These are phyloP conservation scores for Cheilosia urbana DNA, from an alignment of 2,888 invertebrate genomes.

Conservation along the genomic window DNA sequence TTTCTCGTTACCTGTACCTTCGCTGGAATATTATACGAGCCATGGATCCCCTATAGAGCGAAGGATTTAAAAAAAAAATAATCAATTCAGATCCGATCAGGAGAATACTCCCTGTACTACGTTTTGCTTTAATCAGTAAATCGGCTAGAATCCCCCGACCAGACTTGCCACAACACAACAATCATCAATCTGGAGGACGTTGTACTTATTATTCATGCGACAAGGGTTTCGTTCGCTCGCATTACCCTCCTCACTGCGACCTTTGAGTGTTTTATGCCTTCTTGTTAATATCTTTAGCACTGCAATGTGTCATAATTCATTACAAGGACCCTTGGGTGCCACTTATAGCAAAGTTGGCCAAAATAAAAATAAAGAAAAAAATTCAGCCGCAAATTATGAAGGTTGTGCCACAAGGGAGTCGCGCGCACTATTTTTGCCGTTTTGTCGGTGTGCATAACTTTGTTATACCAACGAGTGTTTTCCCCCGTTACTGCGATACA, in stretches of 20 bases:
- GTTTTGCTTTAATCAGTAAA: constrained; percentile 27
- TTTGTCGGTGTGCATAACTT: constrained; percentile 3
- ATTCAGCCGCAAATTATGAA: constrained; percentile 51
- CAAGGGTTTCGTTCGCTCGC: constrained; percentile 39
- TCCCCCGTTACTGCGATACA: neutral
- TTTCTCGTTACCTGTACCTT: constrained; percentile 9
- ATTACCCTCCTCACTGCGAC: neutral
- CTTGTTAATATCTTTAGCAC: constrained; percentile 8
- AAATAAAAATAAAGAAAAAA: constrained; percentile 48
- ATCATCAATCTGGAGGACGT: constrained; percentile 10
- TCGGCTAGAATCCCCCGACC: constrained; percentile 13
- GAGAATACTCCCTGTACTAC: neutral
- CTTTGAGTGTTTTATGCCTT: neutral
- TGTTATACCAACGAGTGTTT: too few relatives aligned
- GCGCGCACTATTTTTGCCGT: constrained; percentile 28
- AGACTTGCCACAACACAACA: neutral
- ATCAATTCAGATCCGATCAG: constrained; percentile 54
- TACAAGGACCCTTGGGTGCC: constrained; percentile 46
- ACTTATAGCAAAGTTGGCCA: constrained; percentile 30
- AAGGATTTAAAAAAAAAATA: constrained; percentile 1
- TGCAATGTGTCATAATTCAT: constrained; percentile 55
- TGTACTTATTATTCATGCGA: constrained; percentile 62
- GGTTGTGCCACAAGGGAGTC: constrained; percentile 47
- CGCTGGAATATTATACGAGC: constrained; percentile 16
- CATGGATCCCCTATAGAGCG: neutral